Conservation (phyloP, 2,888 invertebrate species). For the Brachypterus glaber region DNA sequence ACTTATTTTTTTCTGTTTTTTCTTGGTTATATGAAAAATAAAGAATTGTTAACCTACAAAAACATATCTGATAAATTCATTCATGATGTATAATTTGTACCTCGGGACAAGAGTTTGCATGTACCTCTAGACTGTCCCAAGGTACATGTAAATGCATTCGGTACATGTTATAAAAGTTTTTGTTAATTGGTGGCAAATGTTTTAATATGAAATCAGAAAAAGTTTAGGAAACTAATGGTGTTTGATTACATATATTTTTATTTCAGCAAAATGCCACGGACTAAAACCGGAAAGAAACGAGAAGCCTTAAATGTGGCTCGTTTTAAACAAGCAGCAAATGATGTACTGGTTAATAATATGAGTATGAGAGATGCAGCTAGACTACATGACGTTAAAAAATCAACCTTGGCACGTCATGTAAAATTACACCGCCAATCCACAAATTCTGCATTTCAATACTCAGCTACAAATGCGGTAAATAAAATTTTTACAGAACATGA, state of each 20-base stretch:
- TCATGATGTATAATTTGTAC: constrained; percentile 1
- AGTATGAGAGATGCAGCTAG: constrained; percentile 4
- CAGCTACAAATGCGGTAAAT: constrained; percentile 3
- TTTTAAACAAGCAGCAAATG: neutral
- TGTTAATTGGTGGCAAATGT: too few species aligned
- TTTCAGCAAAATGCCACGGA: too few species aligned
- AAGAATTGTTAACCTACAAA: neutral
- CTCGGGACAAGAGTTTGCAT: constrained; percentile 6
- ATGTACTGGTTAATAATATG: constrained; percentile 3
- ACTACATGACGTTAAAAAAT: constrained; percentile 7
- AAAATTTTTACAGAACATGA: constrained; percentile 1
- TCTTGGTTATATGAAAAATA: neutral
- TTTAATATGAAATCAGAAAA: too few species aligned
- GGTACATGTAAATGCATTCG: constrained; percentile 5
- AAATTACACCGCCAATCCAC: constrained; percentile 6
- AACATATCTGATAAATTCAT: neutral
- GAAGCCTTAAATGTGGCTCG: neutral
- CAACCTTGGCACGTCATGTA: constrained; percentile 3
- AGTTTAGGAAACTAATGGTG: too few species aligned
- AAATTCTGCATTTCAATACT: constrained; percentile 2
- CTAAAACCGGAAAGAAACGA: too few species aligned
- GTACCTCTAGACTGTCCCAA: constrained; percentile 8
- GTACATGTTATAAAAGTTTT: too few species aligned
- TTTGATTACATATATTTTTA: too few species aligned
- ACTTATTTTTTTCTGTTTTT: neutral